Conservation (phyloP, 2,888 invertebrate genomes). For the Hydrotaea diabolus region DNA sequence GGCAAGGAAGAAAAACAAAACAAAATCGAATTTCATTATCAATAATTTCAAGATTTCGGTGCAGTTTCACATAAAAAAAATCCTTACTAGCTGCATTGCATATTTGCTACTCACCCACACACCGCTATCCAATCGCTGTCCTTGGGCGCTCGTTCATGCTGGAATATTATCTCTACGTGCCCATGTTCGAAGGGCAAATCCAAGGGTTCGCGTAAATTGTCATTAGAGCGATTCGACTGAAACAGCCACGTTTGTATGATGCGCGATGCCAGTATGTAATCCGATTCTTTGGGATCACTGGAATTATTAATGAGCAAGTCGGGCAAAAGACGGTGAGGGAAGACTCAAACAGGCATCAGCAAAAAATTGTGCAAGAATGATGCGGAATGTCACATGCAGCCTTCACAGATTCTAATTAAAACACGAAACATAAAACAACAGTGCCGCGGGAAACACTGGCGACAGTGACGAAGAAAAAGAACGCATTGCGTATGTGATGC, state of each 20-base stretch:
- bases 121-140: constrained; percentile 79
- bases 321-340: background rate
- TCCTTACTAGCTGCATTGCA: no score
- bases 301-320: constrained; percentile 8
- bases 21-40: background rate
- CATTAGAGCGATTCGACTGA: constrained; percentile 80
- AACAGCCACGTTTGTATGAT: constrained; percentile 81
- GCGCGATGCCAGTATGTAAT: constrained; percentile 80
- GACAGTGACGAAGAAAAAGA: background rate
- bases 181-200: constrained; percentile 79
- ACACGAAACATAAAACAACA: background rate
- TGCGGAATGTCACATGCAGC: background rate
- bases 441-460: background rate
- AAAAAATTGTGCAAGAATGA: background rate
- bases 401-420: constrained; percentile 23
- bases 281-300: constrained; percentile 78
- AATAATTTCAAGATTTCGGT: background rate
- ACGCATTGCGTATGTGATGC: no score
- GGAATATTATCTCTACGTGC: constrained; percentile 81
- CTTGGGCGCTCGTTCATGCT: constrained; percentile 78
- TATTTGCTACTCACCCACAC: constrained; percentile 77
- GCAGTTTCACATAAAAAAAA: background rate
- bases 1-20: background rate
- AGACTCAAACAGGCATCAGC: background rate
- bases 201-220: constrained; percentile 78